Evolutionary conservation across 2,888 invertebrate species (phyloP), one percentile per base, ranked within the genome.

Genomic region (Chydorus sphaericus): DNA sequence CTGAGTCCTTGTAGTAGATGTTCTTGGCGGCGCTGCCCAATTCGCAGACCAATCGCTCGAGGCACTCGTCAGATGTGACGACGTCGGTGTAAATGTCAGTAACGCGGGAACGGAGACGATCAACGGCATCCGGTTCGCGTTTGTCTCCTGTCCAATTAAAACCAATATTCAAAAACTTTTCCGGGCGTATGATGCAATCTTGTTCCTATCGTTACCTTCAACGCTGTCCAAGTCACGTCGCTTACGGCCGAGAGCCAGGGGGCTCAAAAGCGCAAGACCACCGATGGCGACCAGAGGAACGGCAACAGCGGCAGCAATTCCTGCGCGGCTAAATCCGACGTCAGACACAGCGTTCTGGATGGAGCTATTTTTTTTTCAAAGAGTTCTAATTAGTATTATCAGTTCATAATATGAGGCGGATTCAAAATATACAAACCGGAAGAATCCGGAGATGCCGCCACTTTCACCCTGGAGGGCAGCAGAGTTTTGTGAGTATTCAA

Each of bases 11-110:
- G 54, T 57, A 54, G 37, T 38, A 57, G 37, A 57, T 44, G 48
- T 53, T 53, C 49, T 57, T 57, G 48, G 57, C 52, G 23, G 44
- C 44, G 48, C 48, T 48, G 36, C 57, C 57, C 36, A 57, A 38
- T 33, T 57, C 57, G 54, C 57, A 57, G 54, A 53, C 57, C n/a
- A 57, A 48, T 44, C 57, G 44, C 23, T 57, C 57, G n/a, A 57
- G 54, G 36, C 57, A 57, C 31, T 57, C 57, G 16, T 57, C 57
- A 37, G 57, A 57, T 20, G 20, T 14, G 10, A 53, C 28, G 48
- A 57, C 57, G 5, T 57, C 54, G 26, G 48, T 48, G 54, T 57
- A 57, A 29, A 57, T 48, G 31, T 54, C 36, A 26, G 36, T 23
- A 31, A 53, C 54, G 33, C 57, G 53, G 33, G 52, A n/a, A n/a